These are phyloP conservation scores for Dendrolimus punctatus DNA, from an alignment of 1,140 invertebrate genomes.

Conservation along the genomic window DNA sequence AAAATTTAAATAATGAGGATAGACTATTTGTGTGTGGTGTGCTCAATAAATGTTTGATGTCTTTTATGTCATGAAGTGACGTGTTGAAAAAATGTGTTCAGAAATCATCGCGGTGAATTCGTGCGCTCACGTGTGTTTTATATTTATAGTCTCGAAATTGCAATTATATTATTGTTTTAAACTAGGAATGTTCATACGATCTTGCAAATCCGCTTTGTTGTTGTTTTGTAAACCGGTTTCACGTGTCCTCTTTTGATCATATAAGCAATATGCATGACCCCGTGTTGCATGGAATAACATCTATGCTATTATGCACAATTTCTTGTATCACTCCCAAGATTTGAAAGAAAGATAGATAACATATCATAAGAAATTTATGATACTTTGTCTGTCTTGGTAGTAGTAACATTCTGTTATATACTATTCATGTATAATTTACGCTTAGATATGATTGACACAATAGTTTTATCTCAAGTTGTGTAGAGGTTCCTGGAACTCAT, in stretches of 20 bases:
- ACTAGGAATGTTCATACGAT: too few relatives aligned
- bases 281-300: constrained; percentile 16
- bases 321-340: too few relatives aligned
- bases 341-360: too few relatives aligned
- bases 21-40: constrained; percentile 9
- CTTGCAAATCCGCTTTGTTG: not conserved
- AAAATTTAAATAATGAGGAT: constrained; percentile 2
- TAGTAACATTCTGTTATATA: too few relatives aligned
- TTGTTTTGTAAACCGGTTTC: constrained; percentile 16
- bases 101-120: constrained; percentile 6
- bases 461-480: too few relatives aligned
- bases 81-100: constrained; percentile 9
- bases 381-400: too few relatives aligned
- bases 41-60: constrained; percentile 6
- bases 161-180: not conserved
- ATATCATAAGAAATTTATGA: too few relatives aligned
- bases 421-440: too few relatives aligned
- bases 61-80: constrained; percentile 5
- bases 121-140: constrained; percentile 12
- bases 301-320: constrained; percentile 12
- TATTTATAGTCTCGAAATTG: constrained; percentile 5
- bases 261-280: constrained; percentile 23
- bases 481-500: too few relatives aligned
- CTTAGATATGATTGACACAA: too few relatives aligned
- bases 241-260: constrained; percentile 14